Conservation (phyloP, 1,140 invertebrate species). For the Trichonephila inaurata region DNA sequence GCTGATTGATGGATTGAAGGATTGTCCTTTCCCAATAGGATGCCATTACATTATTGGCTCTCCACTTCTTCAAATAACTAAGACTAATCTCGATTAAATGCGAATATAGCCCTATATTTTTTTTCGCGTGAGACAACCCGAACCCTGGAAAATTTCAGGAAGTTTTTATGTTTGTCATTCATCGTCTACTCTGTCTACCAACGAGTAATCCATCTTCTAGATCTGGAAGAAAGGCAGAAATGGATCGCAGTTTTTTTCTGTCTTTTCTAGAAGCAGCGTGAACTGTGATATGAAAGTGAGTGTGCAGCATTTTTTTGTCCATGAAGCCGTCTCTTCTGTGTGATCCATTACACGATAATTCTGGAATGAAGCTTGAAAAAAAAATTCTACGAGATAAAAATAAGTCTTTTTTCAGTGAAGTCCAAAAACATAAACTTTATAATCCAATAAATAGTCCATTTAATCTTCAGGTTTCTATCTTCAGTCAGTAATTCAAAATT, state of each 20-base stretch:
- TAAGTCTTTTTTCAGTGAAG: neutral
- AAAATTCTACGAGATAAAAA: neutral
- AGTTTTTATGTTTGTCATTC: conserved; percentile 10
- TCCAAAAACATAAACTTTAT: neutral
- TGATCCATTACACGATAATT: conserved; percentile 22
- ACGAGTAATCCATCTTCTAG: conserved; percentile 17
- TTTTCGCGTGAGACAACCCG: neutral
- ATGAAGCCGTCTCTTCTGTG: neutral
- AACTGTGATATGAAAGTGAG: neutral
- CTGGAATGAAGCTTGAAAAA: neutral
- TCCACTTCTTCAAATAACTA: neutral
- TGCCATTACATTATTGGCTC: conserved; percentile 44
- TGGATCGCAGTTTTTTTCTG: neutral
- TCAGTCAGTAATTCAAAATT: too few species aligned
- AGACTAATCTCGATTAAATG: conserved; percentile 46
- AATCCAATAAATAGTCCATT: neutral
- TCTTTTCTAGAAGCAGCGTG: neutral
- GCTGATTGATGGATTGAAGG: conserved; percentile 41
- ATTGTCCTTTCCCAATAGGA: conserved; percentile 7
- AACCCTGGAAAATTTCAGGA: conserved; percentile 24
- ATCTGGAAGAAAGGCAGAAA: conserved; percentile 1
- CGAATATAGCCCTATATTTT: neutral
- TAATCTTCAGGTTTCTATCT: neutral
- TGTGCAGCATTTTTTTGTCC: neutral
- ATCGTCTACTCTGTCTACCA: neutral